Conservation (phyloP, 2,797 vertebrate genomes). For the Oceanodroma leucorhoa region DNA sequence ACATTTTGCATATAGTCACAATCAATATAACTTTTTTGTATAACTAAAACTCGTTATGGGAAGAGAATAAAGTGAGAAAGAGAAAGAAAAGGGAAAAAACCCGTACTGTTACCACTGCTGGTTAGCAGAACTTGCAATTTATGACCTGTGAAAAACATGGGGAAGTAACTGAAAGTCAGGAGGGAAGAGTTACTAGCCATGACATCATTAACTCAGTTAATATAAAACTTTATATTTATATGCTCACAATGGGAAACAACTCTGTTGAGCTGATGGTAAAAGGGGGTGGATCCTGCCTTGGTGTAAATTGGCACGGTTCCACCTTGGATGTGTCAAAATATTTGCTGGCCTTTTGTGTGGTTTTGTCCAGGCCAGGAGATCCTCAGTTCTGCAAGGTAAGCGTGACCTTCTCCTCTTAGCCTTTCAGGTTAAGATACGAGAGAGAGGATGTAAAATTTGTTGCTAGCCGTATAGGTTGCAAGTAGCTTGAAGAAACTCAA, state of each 20-base stretch:
- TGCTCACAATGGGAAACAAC: neutral
- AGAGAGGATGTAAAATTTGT: neutral
- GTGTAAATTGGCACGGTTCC: neutral
- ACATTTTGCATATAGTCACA: neutral
- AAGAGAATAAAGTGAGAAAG: neutral
- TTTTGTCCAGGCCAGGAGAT: neutral
- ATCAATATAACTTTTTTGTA: neutral
- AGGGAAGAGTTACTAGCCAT: conserved; percentile 29
- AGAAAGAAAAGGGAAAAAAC: neutral
- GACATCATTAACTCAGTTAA: neutral
- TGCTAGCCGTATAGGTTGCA: neutral
- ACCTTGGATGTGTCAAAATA: neutral
- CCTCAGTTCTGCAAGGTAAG: neutral
- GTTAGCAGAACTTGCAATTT: neutral
- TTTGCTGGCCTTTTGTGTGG: neutral
- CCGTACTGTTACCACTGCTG: neutral
- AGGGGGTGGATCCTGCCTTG: neutral
- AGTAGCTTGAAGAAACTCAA: neutral
- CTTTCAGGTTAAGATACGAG: neutral
- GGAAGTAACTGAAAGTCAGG: neutral
- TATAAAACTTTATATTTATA: neutral
- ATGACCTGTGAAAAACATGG: neutral
- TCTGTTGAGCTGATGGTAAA: neutral
- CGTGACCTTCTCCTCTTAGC: neutral
- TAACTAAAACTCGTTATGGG: neutral